These are phyloP conservation scores for Cyprinodon tularosa DNA, from an alignment of 2,113 vertebrate species.

Conservation along the genomic window DNA sequence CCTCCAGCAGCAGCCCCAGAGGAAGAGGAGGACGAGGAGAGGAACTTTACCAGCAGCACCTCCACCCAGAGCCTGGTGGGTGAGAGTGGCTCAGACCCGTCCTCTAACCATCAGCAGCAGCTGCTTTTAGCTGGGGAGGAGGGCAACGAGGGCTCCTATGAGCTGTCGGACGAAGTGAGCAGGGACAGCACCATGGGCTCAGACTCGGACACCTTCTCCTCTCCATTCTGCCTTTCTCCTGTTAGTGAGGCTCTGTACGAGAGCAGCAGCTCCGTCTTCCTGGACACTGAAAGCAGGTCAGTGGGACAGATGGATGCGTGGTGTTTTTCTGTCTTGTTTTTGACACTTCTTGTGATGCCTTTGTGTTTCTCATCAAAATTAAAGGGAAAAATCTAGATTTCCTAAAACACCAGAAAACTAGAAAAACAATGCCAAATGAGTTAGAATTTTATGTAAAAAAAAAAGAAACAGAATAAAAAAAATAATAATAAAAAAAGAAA, in stretches of 20 bases:
- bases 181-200: constrained; percentile 94
- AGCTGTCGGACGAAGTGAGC: constrained; percentile 92
- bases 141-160: constrained; percentile 87
- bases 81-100: constrained; percentile 38
- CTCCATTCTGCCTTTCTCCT: constrained; percentile 94
- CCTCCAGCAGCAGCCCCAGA: constrained; percentile 71
- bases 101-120: constrained; percentile 67
- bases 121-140: constrained; percentile 73
- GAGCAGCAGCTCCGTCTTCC: constrained; percentile 87
- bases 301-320: not conserved
- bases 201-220: constrained; percentile 94
- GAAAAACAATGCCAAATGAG: too few species aligned
- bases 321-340: not conserved
- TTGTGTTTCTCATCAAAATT: too few species aligned
- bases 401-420: too few species aligned
- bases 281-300: constrained; percentile 90
- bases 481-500: too few species aligned
- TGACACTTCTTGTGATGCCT: not conserved
- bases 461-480: too few species aligned
- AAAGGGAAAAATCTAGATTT: too few species aligned
- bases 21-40: constrained; percentile 79
- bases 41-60: constrained; percentile 66
- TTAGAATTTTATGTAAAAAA: too few species aligned
- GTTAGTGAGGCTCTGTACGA: constrained; percentile 90
- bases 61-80: constrained; percentile 70